These are phyloP conservation scores for Platygyra sinensis DNA, from an alignment of 64 coral and sea anemone species.

Conservation along the genomic window DNA sequence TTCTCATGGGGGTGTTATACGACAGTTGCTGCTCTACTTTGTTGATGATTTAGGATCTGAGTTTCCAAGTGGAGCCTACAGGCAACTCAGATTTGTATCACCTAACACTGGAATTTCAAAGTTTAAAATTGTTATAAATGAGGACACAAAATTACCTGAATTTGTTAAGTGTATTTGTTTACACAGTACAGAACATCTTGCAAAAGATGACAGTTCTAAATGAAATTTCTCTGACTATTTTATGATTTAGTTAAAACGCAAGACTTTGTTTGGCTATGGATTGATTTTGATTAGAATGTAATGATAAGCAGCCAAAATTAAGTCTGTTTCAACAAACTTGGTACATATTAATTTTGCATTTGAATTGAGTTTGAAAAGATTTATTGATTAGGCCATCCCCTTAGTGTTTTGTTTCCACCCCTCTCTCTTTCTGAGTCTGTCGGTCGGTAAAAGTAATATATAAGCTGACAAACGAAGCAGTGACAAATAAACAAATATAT, in stretches of 20 bases:
- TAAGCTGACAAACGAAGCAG: too few relatives aligned
- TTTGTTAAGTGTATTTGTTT: neutral
- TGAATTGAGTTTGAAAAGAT: too few relatives aligned
- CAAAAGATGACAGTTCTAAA: neutral
- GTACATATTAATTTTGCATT: too few relatives aligned
- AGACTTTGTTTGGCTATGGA: too few relatives aligned
- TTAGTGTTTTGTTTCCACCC: too few relatives aligned
- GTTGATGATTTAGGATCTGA: neutral
- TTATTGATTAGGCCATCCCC: too few relatives aligned
- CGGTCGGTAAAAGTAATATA: too few relatives aligned
- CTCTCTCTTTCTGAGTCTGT: too few relatives aligned
- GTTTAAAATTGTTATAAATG: conserved; percentile 29
- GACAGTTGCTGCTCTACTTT: conserved; percentile 9
- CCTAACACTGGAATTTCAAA: conserved; percentile 42
- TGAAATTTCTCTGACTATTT: neutral
- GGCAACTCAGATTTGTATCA: neutral
- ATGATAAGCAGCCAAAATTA: too few relatives aligned
- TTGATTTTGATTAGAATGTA: too few relatives aligned
- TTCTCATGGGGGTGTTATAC: conserved; percentile 24
- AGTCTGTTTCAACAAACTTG: too few relatives aligned
- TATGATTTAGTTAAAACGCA: neutral
- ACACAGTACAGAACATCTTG: conserved; percentile 17
- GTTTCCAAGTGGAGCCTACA: neutral
- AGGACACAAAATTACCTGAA: conserved; percentile 25
- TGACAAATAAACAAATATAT: too few relatives aligned